Evolutionary conservation across 2,888 invertebrate genomes (phyloP), one percentile per base, ranked within the genome.

Genomic region (Nudaria mundana): DNA sequence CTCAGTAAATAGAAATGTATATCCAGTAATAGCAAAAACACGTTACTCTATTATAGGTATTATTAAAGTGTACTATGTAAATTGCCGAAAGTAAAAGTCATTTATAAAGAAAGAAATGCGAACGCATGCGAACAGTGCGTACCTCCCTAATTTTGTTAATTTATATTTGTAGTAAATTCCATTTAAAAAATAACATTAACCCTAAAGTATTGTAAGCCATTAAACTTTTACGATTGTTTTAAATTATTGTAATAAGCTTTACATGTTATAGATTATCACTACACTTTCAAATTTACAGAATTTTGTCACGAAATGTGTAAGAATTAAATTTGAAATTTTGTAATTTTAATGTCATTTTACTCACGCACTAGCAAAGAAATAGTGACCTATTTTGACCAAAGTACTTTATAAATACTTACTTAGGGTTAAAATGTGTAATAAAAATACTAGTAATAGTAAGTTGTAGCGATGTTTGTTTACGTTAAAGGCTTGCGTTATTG

Each of bases 331-430:
- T 11, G 15, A 13, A n/a, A 23, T 33, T 16, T 24, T 24, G 33
- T 33, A 14, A 23, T 14, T 8, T 12, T 32, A 33, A 24, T 11
- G 24, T 11, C 10, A 10, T 15, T 15, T 11, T 8, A 24, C 47
- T 48, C 47, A 48, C 44, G 65, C 65, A 62, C 56, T 48, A 52
- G 55, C 39, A 40, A 37, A 44, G 48, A 60, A 56, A 48, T 52
- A 41, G 20, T 10, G 23, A 22, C 23, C 23, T 32, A 15, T 30
- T 15, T 3, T 22, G 14, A 15, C n/a, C 7, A 6, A n/a, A 20
- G 5, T 20, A 32, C 10, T 22, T 32, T 32, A 10, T 14, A 10
- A 11, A 15, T 18, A 31, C 20, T 5, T 13, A 8, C 12, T 20
- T 20, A 18, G 8, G 16, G 7, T 30, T n/a, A n/a, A n/a, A n/a